Percentiles rank a stretch among this genome's conserved stretches.
Conservation (phyloP, 1,140 invertebrate species). For the Plectus sambesii region DNA sequence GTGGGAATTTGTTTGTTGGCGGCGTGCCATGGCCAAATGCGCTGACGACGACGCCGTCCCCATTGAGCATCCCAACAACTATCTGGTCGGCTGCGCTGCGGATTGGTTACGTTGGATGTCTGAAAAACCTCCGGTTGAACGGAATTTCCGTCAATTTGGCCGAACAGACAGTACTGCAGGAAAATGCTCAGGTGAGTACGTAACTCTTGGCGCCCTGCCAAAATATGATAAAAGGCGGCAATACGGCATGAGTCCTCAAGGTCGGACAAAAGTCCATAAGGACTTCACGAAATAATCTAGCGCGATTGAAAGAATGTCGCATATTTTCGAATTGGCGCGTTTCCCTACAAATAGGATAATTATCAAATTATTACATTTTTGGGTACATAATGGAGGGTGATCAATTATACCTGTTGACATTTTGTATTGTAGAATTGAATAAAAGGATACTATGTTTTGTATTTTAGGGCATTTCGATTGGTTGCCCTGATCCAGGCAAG, state of each 20-base stretch:
- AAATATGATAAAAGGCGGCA: constrained; percentile 7
- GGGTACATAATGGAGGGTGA: constrained; percentile 5
- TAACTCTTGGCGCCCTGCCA: constrained; percentile 4
- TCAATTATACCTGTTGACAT: constrained; percentile 16
- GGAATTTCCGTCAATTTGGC: constrained; percentile 81
- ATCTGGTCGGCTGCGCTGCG: constrained; percentile 78
- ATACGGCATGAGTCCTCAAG: constrained; percentile 5
- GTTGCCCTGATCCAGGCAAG: constrained; percentile 65
- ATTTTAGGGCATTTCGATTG: constrained; percentile 59
- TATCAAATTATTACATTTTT: too few species aligned
- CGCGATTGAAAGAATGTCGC: too few species aligned
- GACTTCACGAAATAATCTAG: too few species aligned
- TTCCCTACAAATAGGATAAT: too few species aligned
- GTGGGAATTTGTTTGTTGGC: constrained; percentile 76
- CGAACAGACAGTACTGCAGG: constrained; percentile 68
- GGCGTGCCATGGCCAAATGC: constrained; percentile 53
- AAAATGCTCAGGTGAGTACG: constrained; percentile 37
- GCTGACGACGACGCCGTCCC: constrained; percentile 52
- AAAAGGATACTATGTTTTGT: too few species aligned
- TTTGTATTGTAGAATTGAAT: too few species aligned
- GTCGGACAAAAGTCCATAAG: not conserved
- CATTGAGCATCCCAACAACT: constrained; percentile 63
- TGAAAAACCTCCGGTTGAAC: constrained; percentile 81
- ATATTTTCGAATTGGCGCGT: too few species aligned
- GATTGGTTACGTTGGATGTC: constrained; percentile 84